Percentiles rank a stretch among this genome's conserved stretches.
phyloP scores from a whole-genome alignment of 2,113 vertebrate genomes.

The Gasterosteus nipponicus region DNA sequence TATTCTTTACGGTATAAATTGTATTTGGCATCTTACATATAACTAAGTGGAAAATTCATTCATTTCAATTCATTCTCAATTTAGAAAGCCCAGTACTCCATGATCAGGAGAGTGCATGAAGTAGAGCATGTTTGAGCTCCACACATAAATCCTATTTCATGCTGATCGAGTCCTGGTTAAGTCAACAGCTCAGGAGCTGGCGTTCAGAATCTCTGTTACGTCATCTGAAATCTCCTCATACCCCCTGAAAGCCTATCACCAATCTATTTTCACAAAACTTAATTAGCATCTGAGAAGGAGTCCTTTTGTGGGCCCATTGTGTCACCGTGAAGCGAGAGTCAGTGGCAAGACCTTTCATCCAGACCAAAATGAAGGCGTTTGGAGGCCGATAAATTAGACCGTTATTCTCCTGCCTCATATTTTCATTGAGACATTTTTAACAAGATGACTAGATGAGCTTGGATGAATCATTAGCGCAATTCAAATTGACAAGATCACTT shows the following conservation, averaged over 20 bases:
- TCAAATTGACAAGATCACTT: slow-evolving; percentile 56
- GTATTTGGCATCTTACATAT: neutral
- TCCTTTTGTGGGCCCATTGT: no score
- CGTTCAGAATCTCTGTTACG: neutral
- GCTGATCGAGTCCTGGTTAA: neutral
- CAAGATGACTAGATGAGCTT: slow-evolving; percentile 43
- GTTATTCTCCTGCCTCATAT: slow-evolving; percentile 11
- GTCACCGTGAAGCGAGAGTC: neutral
- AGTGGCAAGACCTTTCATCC: neutral
- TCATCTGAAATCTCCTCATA: neutral
- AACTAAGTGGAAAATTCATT: no score
- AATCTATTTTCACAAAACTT: neutral
- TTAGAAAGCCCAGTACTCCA: no score
- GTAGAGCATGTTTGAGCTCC: neutral
- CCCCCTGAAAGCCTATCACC: neutral
- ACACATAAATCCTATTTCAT: neutral
- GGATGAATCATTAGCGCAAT: slow-evolving; percentile 57
- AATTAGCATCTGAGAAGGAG: no score
- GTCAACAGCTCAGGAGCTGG: neutral
- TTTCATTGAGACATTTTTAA: slow-evolving; percentile 3
- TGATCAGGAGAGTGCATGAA: neutral
- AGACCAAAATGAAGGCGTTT: neutral
- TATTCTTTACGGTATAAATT: neutral
- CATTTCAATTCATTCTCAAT: neutral
- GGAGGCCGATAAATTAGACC: slow-evolving; percentile 7